Percentiles rank a stretch among this genome's conserved stretches.
phyloP scores from a whole-genome alignment of 2,113 vertebrate genomes.

The Pterocles gutturalis region DNA sequence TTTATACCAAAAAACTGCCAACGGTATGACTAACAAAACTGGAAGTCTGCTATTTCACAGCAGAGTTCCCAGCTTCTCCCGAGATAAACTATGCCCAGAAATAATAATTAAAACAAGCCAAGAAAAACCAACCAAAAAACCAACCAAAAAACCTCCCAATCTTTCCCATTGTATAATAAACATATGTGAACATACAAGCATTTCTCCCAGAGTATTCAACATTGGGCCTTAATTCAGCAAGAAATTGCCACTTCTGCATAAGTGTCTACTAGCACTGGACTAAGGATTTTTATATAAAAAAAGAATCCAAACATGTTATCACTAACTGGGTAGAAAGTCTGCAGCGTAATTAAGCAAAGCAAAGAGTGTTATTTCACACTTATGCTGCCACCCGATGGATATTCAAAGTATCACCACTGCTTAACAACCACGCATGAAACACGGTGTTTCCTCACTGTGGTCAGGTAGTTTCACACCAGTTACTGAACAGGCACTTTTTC shows the following conservation, averaged over 20 bases:
- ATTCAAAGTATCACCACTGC: background rate
- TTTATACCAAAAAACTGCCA: background rate
- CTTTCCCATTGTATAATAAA: background rate
- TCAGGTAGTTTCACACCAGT: rapidly evolving
- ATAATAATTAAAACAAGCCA: background rate
- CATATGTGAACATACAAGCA: background rate
- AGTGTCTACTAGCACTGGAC: background rate
- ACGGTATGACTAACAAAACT: background rate
- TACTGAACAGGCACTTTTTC: background rate
- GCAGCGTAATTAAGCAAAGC: rapidly evolving
- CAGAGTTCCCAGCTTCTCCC: background rate
- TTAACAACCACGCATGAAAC: rapidly evolving
- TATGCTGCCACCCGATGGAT: constrained; percentile 5
- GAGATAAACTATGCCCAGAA: background rate
- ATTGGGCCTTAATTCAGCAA: too few relatives aligned
- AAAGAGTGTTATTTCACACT: background rate
- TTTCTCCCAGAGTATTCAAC: background rate
- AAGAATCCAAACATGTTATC: rapidly evolving
- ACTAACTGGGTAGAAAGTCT: rapidly evolving
- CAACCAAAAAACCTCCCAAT: rapidly evolving
- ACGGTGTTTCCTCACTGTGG: rapidly evolving
- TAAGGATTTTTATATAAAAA: background rate
- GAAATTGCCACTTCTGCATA: background rate
- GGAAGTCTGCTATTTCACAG: background rate
- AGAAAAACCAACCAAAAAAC: background rate